phyloP scores from a whole-genome alignment of 2,113 vertebrate species.

The Abramis brama region DNA sequence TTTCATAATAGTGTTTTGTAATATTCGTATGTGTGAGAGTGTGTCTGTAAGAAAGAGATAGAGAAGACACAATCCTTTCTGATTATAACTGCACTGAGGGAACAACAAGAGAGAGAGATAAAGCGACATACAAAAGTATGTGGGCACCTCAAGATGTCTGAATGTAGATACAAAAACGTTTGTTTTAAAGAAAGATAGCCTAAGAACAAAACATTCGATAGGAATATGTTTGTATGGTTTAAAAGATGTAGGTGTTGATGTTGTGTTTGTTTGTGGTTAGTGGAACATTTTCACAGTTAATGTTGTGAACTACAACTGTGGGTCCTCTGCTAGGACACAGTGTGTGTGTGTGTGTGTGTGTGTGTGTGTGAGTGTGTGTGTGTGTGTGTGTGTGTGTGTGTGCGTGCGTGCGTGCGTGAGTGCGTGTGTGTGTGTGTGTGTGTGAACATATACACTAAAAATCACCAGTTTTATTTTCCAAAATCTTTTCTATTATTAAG shows the following conservation, averaged over 20 bases:
- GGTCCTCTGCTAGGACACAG: no score
- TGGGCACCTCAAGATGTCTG: not conserved
- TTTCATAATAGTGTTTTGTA: not conserved
- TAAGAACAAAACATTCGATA: not conserved
- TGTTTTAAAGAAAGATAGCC: not conserved
- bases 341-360: no score
- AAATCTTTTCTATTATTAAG: not conserved
- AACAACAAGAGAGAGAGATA: not conserved
- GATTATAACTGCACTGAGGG: constrained; percentile 6
- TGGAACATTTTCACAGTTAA: no score
- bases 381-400: no score
- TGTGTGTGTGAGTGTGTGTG: no score
- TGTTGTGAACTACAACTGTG: no score
- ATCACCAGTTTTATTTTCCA: not conserved
- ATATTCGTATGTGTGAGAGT: constrained; percentile 19
- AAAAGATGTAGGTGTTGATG: not conserved
- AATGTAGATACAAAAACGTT: not conserved
- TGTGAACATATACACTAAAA: no score
- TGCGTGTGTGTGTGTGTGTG: no score
- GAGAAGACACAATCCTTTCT: constrained; percentile 16
- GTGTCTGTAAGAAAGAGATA: not conserved
- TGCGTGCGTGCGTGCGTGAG: no score
- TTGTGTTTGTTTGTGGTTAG: not conserved
- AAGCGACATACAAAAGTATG: not conserved
- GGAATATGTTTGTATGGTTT: not conserved